A percentile compares a stretch with the other conserved stretches of the same genome.
These are phyloP conservation scores for Drosophila limbata DNA, from an alignment of 2,888 invertebrate species.

Conservation along the genomic window DNA sequence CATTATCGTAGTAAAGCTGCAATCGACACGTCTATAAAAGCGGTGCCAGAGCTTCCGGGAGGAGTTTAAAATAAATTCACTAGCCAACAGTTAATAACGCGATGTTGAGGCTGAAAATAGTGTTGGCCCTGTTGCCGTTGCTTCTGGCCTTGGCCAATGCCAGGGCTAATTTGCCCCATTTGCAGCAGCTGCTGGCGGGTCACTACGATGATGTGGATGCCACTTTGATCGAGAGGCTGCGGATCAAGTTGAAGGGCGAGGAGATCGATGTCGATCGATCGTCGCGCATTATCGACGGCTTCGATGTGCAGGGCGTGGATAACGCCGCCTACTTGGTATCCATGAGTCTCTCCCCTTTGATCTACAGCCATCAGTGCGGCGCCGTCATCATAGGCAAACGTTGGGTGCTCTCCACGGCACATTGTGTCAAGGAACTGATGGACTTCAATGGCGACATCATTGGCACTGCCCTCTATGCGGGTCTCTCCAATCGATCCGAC, in stretches of 20 bases:
- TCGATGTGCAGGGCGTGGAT: constrained; percentile 67
- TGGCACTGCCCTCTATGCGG: constrained; percentile 75
- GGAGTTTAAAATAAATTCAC: constrained; percentile 17
- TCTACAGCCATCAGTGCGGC: constrained; percentile 84
- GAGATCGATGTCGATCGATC: constrained; percentile 30
- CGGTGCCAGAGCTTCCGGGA: constrained; percentile 10
- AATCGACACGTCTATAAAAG: constrained; percentile 41
- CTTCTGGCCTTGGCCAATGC: constrained; percentile 52
- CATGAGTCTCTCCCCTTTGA: constrained; percentile 61
- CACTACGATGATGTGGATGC: constrained; percentile 29
- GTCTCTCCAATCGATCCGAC: constrained; percentile 68
- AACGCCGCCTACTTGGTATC: constrained; percentile 77
- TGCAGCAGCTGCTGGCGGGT: constrained; percentile 48
- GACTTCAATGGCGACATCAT: constrained; percentile 57
- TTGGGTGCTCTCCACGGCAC: constrained; percentile 85
- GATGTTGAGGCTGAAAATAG: constrained; percentile 42
- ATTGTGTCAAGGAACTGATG: constrained; percentile 69
- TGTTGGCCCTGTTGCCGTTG: constrained; percentile 45
- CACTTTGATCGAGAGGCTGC: constrained; percentile 36
- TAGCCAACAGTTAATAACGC: constrained; percentile 15
- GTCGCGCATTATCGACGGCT: constrained; percentile 72
- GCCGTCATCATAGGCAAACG: constrained; percentile 84
- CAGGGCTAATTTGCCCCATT: constrained; percentile 30
- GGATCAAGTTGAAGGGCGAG: constrained; percentile 17
- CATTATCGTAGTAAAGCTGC: constrained; percentile 42